Evolutionary conservation across 2,797 vertebrate genomes (phyloP), one percentile per base, ranked within the genome.

Genomic region (Tarsius wallacei): DNA sequence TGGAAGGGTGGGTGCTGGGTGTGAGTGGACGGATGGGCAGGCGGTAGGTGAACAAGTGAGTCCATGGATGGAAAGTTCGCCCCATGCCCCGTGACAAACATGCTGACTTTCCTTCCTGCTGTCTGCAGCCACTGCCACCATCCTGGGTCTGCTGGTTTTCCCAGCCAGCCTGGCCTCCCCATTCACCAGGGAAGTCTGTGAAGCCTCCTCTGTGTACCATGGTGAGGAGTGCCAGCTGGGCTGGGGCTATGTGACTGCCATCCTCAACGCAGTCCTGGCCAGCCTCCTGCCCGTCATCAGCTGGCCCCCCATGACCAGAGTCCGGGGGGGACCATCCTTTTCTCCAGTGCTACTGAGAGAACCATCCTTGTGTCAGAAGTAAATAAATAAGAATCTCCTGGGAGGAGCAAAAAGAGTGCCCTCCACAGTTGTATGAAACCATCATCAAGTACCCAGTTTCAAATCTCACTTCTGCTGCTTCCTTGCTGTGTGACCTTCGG

Each of bases 131-230:
- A 47, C 28, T 2, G 31, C 74, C 80, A 96, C 88, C 36, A 2
- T 93, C 22, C 1, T 87, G 68, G 98, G 98, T 24, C 88, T 98
- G 42, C 73, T 98, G 77, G 31, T 97, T 24, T 98, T 98, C 63
- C 97, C 98, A 0, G 1, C 92, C 31, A 86, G 96, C 66, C 95
- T 97, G 93, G 95, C 74, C n/a, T 98, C 97, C 24, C 61, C 95
- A 0, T 96, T 98, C 0, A 76, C 93, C 93, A 96, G 70, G 68
- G 84, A 93, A 76, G 95, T 73, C 80, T 98, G 97, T 0, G 17
- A 90, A 14, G n/a, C 84, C 49, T 96, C 97, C 47, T 89, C 95
- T 1, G 4, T 21, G 5, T 96, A 97, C 96, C 49, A 5, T 0
- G 15, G 90, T 1, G 97, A 97, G 14, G 68, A 80, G 21, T 98